These are phyloP conservation scores for Philereme transversata DNA, from an alignment of 2,888 invertebrate genomes.

Conservation along the genomic window DNA sequence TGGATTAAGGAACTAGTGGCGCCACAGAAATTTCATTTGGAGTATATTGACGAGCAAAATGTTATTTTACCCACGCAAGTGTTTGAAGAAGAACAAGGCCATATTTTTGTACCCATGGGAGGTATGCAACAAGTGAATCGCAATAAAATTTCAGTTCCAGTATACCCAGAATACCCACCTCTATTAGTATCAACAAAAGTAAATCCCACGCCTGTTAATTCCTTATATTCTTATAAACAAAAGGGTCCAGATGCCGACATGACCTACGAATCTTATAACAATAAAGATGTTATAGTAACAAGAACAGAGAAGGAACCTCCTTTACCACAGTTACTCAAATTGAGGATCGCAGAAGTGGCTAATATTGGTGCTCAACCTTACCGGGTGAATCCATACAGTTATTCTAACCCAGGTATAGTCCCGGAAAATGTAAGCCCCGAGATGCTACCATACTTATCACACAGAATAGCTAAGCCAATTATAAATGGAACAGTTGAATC, in stretches of 20 bases:
- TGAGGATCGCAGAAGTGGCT: conserved; percentile 43
- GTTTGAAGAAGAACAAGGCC: conserved; percentile 16
- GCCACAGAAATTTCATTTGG: conserved; percentile 7
- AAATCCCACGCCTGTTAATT: conserved; percentile 27
- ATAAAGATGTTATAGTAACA: conserved; percentile 42
- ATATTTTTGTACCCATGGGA: conserved; percentile 11
- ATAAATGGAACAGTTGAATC: conserved; percentile 2
- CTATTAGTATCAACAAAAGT: conserved; percentile 24
- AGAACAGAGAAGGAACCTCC: conserved; percentile 38
- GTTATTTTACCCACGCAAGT: conserved; percentile 5
- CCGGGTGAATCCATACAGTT: conserved; percentile 12
- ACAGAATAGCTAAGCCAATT: neutral
- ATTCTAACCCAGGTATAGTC: conserved; percentile 5
- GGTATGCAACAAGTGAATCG: conserved; percentile 10
- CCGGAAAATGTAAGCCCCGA: conserved; percentile 6
- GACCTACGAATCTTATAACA: conserved; percentile 43
- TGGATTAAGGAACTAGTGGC: conserved; percentile 28
- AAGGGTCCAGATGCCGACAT: conserved; percentile 41
- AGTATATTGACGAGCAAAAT: conserved; percentile 13
- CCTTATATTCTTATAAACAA: conserved; percentile 50
- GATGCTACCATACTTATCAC: conserved; percentile 10
- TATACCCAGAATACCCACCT: conserved; percentile 19
- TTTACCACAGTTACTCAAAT: conserved; percentile 40
- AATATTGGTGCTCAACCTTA: conserved; percentile 27
- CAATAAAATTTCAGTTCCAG: conserved; percentile 6